Base-by-base conservation (phyloP, 2,888 invertebrate species). In the Abscondita cerata region DNA sequence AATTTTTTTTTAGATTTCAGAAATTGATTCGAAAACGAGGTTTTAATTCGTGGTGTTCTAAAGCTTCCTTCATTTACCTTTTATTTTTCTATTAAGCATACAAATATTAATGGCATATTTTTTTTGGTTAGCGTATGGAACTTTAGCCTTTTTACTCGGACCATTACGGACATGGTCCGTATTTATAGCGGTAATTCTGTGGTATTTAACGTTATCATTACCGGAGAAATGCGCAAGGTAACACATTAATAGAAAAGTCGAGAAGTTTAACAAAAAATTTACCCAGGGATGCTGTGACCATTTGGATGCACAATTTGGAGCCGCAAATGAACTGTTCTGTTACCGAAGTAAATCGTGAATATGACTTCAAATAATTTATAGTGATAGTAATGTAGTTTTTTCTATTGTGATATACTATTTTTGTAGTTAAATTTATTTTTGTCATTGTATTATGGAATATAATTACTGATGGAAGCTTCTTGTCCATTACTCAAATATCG, bases 141-240 rank as follows among this genome's bases (percentile, higher is more conserved):
- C 87, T 0, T 77, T 91, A 75, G 90, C 93, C 0, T 86, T 91
- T 64, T 67, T 93, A 54, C 81, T 93, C 64, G 92, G 93, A 51
- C 93, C 93, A 0, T 80, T 94, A 50, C 83, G 93, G 69, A 91
- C 92, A 0, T 94, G 93, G 90, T 90, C 92, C 54, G 82, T 93
- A 52, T 74, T 88, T 48, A 78, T 93, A 65, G 90, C 89, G 62
- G 72, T 87, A 48, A 74, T 86, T 61, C 75, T 92, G 59, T 92
- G 90, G 88, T 86, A 87, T 75, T 86, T 86, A 72, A 84, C 86
- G 6, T 75, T 86, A 67, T 83, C 81, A 55, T 81, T 90, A 72
- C 87, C 89, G 1, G 82, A 84, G 57, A 83, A 85, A 62, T 85
- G 85, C 75, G 83, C 86, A 73, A 87, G 86, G 89, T 89, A 80